phyloP scores from a whole-genome alignment of 2,888 invertebrate genomes.

The Tenthredo distinguenda region DNA sequence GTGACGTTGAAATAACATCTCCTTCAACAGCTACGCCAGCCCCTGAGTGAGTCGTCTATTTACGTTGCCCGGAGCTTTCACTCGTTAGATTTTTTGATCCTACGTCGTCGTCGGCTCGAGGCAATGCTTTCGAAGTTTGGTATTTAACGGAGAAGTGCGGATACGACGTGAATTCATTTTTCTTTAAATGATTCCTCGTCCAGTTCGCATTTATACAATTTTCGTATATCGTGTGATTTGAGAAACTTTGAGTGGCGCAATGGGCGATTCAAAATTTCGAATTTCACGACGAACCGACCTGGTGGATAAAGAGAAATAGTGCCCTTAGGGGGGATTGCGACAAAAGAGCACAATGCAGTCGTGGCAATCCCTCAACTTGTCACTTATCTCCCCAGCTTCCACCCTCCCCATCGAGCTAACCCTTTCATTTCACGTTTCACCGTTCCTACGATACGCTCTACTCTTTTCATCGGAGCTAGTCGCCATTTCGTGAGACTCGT shows the following conservation, averaged over 20 bases:
- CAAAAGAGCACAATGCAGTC: slow-evolving; percentile 71
- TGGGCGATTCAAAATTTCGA: background rate
- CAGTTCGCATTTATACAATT: too few relatives aligned
- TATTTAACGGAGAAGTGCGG: background rate
- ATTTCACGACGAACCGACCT: background rate
- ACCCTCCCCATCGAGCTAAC: slow-evolving; percentile 60
- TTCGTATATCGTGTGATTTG: background rate
- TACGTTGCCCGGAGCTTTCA: slow-evolving; percentile 21
- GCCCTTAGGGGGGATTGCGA: slow-evolving; percentile 55
- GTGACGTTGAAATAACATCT: slow-evolving; percentile 47
- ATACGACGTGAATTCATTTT: background rate
- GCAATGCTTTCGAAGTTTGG: background rate
- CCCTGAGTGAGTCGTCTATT: slow-evolving; percentile 37
- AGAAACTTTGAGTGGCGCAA: background rate
- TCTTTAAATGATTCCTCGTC: background rate
- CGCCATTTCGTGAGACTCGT: background rate
- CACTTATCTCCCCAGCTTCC: slow-evolving; percentile 68
- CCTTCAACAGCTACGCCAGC: slow-evolving; percentile 27
- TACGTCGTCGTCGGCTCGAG: background rate
- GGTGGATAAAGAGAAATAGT: background rate
- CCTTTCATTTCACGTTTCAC: slow-evolving; percentile 66
- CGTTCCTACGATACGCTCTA: background rate
- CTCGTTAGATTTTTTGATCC: background rate
- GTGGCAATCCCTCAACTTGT: slow-evolving; percentile 76
- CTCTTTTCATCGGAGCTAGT: slow-evolving; percentile 7